Base-by-base conservation (phyloP, 2,113 vertebrate genomes). In the Catharus fuscescens region DNA sequence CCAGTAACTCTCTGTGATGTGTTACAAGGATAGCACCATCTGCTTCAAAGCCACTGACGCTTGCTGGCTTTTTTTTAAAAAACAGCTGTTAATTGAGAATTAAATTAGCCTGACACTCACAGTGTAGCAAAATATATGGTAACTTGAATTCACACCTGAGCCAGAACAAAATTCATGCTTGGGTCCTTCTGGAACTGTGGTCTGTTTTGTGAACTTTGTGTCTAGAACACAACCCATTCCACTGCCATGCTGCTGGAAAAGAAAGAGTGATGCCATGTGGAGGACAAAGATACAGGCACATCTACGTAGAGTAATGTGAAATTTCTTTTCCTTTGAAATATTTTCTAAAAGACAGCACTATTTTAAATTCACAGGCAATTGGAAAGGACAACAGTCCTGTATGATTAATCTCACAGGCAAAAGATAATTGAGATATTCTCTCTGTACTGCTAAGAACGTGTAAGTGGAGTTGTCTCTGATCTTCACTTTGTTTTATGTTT, bases 381-480 rank as follows among this genome's bases (percentile, higher is more conserved):
- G 67, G 29, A 82, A 88, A 86, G 74, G 81, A 88, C 62, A 86
- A 62, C 16, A 59, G 34, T 85, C n/a, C 62, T 45, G 4, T 59
- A 45, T 70, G 79, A 80, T 86, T 94, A 88, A 77, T 91, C 71
- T 96, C 74, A 60, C 42, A 60, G 76, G 64, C 59, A 59, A 83
- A 94, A 80, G 61, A 54, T 74, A 95, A 89, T 86, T 47, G 95
- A 91, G 88, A 76, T 84, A 91, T 80, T 90, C 42, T 62, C 62
- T 73, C 65, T 74, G 54, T 93, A 87, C 86, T 65, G 73, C 57
- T 95, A 83, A 80, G 76, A 72, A 90, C 28, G 20, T 36, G 47
- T 71, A 93, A 90, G 86, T 80, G 78, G 62, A 83, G 12, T 26
- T 73, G 59, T 36, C 60, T 94, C 94, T 94, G 90, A 96, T 95